Percentiles rank a stretch among this genome's conserved stretches.
Evolutionary conservation across 1,140 invertebrate genomes (phyloP).

Genomic region (Papilio aristodemus): DNA sequence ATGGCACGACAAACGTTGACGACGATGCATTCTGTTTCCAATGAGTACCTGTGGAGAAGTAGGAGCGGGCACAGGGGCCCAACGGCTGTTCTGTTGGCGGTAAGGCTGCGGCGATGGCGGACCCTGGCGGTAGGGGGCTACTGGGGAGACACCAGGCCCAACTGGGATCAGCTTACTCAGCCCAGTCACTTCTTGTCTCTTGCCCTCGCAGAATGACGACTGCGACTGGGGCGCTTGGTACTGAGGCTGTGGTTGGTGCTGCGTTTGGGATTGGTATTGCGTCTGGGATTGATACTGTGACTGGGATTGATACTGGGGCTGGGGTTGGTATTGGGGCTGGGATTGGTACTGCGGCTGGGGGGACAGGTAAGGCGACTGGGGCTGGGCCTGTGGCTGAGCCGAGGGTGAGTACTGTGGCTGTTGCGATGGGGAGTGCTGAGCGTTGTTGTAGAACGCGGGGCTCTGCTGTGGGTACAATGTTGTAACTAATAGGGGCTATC

Average conservation of each 20-base stretch:
- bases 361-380: conserved; percentile 42
- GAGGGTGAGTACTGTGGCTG: conserved; percentile 67
- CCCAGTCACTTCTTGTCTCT: conserved; percentile 58
- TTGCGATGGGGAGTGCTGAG: conserved; percentile 74
- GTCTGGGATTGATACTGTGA: conserved; percentile 45
- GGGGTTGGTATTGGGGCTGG: conserved; percentile 61
- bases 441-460: conserved; percentile 73
- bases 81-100: conserved; percentile 67
- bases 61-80: conserved; percentile 73
- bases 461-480: conserved; percentile 68
- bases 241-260: conserved; percentile 50
- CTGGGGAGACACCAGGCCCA: conserved; percentile 58
- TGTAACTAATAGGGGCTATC: conserved; percentile 38
- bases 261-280: conserved; percentile 43
- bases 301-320: conserved; percentile 59
- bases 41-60: conserved; percentile 69
- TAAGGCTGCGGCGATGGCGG: conserved; percentile 72
- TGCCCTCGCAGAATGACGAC: conserved; percentile 62
- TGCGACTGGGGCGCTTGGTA: conserved; percentile 71
- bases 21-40: conserved; percentile 38
- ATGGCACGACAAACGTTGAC: conserved; percentile 24
- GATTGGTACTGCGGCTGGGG: conserved; percentile 59
- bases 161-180: conserved; percentile 74
- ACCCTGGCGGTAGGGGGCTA: conserved; percentile 62
- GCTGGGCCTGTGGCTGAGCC: conserved; percentile 62